A percentile compares a stretch with the other conserved stretches of the same genome.
phyloP scores from a whole-genome alignment of 1,140 invertebrate genomes.

The Euglossa dilemma region DNA sequence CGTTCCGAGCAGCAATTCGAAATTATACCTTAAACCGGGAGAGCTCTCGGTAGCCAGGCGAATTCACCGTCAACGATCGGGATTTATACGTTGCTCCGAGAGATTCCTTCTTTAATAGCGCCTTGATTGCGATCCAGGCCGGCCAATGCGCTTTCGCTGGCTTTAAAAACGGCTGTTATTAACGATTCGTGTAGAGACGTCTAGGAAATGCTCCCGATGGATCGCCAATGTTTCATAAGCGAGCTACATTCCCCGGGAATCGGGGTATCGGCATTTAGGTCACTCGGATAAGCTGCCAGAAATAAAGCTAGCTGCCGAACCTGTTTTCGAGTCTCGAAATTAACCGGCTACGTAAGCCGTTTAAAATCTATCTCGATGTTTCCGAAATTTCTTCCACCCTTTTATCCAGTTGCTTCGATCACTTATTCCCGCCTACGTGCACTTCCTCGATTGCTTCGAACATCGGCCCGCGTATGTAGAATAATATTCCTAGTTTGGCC shows the following conservation, averaged over 20 bases:
- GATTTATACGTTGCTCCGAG: neutral
- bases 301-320: no score
- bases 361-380: no score
- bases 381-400: no score
- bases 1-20: slow-evolving; percentile 43
- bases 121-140: neutral
- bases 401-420: no score
- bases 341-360: no score
- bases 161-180: neutral
- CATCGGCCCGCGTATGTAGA: no score
- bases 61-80: neutral
- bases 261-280: no score
- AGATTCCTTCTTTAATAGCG: neutral
- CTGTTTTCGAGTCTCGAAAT: neutral
- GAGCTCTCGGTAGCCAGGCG: neutral
- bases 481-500: neutral
- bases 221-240: no score
- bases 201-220: no score
- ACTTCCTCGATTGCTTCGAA: neutral
- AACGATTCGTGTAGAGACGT: no score
- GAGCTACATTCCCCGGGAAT: no score
- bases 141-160: neutral
- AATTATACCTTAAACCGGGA: slow-evolving; percentile 40
- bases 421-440: neutral
- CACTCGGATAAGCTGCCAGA: no score